These are phyloP conservation scores for Pegoplata infirma DNA, from an alignment of 2,888 invertebrate genomes.

Conservation along the genomic window DNA sequence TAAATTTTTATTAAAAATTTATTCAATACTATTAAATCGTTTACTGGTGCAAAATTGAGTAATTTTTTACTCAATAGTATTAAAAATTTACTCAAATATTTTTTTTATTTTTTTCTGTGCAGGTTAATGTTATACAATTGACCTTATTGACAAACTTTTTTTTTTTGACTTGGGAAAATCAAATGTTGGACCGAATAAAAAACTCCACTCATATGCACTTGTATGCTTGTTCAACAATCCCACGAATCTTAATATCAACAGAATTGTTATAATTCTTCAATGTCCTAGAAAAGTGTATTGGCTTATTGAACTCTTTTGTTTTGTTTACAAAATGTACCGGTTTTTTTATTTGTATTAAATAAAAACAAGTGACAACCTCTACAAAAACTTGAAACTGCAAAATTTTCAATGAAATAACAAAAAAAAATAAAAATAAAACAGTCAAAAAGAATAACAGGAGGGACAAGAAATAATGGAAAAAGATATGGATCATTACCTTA, in stretches of 20 bases:
- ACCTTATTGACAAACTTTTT: too few species aligned
- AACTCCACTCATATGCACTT: too few species aligned
- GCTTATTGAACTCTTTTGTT: slow-evolving; percentile 31
- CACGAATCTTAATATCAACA: neutral
- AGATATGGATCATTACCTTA: neutral
- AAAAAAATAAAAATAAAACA: neutral
- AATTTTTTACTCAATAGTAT: too few species aligned
- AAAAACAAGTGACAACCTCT: slow-evolving; percentile 2
- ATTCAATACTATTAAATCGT: too few species aligned
- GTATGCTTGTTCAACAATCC: neutral
- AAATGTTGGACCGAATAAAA: too few species aligned
- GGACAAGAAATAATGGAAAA: neutral
- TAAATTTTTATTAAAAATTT: too few species aligned
- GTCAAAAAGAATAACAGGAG: neutral
- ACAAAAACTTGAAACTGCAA: slow-evolving; percentile 9
- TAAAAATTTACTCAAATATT: too few species aligned
- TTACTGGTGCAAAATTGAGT: too few species aligned
- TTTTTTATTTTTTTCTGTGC: too few species aligned
- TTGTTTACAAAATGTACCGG: slow-evolving; percentile 21
- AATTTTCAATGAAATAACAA: neutral
- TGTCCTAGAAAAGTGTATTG: slow-evolving; percentile 39
- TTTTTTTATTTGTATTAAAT: too few species aligned
- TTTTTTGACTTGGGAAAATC: too few species aligned
- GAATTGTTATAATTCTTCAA: neutral
- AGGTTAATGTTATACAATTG: too few species aligned